Evolutionary conservation across 2,797 vertebrate genomes (phyloP).

Genomic region (Halcyon badia): DNA sequence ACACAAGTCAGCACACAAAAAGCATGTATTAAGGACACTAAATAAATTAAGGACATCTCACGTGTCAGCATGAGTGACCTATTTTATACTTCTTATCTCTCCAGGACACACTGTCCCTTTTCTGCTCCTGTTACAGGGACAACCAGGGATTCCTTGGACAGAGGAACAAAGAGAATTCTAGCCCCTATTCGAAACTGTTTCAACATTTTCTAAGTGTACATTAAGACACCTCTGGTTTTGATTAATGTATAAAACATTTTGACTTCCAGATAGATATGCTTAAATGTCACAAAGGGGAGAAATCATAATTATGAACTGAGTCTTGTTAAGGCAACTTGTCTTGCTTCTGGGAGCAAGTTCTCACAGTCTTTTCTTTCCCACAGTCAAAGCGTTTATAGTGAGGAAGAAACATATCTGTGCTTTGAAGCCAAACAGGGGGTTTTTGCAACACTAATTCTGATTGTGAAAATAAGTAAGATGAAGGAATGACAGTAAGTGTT

Average conservation of each 20-base stretch:
- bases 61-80: background rate
- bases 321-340: background rate
- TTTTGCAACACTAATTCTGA: background rate
- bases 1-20: background rate
- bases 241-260: background rate
- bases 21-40: background rate
- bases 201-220: background rate
- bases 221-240: background rate
- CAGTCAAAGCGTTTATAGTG: background rate
- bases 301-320: background rate
- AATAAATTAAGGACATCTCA: background rate
- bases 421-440: background rate
- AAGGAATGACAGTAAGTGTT: background rate
- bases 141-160: background rate
- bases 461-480: conserved; percentile 8
- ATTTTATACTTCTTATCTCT: background rate
- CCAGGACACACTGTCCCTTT: background rate
- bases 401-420: background rate
- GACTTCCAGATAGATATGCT: background rate
- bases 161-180: background rate
- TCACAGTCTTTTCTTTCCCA: background rate
- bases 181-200: background rate
- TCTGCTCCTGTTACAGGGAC: background rate
- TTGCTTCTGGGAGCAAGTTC: conserved; percentile 6
- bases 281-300: background rate